Conservation (phyloP, 2,113 vertebrate species). For the Noctilio leporinus region DNA sequence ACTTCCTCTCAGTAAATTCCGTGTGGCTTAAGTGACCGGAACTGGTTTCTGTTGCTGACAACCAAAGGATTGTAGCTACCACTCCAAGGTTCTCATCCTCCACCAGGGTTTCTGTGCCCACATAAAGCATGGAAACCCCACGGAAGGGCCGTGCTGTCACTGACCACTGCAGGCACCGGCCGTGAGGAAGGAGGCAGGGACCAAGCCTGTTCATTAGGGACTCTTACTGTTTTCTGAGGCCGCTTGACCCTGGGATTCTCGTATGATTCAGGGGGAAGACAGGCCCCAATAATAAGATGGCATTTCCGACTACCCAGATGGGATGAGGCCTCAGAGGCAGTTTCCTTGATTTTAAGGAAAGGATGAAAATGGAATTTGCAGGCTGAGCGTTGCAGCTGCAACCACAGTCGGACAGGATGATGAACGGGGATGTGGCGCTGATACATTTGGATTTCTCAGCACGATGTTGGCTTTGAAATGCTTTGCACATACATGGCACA, state of each 20-base stretch:
- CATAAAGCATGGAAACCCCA: accelerated
- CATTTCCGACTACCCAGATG: background rate
- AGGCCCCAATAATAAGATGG: background rate
- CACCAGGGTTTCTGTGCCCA: background rate
- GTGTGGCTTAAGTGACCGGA: background rate
- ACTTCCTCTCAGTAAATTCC: background rate
- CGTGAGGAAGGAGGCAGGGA: background rate
- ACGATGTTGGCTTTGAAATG: background rate
- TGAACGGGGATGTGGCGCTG: background rate
- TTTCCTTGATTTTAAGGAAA: background rate
- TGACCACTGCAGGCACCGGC: background rate
- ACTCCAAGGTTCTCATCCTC: background rate
- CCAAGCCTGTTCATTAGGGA: background rate
- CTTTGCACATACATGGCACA: accelerated
- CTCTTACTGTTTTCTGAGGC: background rate
- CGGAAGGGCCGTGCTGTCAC: background rate
- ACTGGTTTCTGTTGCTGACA: background rate
- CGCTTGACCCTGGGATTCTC: background rate
- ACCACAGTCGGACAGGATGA: accelerated
- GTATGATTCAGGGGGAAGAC: background rate
- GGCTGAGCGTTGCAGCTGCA: background rate
- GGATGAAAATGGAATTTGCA: background rate
- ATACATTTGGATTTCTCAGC: background rate
- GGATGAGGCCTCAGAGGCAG: background rate
- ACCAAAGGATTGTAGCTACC: background rate